Evolutionary conservation across 1,140 invertebrate genomes (phyloP), one percentile per base, ranked within the genome.

Genomic region (Melitaea cinxia): DNA sequence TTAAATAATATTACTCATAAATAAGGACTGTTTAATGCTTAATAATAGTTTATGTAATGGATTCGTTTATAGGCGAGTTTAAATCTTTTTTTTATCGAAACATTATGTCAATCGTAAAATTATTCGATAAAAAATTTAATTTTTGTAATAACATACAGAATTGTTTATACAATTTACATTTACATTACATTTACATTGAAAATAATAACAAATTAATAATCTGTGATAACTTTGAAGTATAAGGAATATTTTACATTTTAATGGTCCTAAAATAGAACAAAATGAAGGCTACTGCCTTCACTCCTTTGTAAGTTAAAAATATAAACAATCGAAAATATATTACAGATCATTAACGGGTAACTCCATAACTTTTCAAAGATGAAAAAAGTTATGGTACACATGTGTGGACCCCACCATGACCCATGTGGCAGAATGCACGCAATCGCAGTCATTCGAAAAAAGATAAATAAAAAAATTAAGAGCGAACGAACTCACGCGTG

Each of bases 391-490:
- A 70, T 69, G 67, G 35, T 28, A 30, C 60, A 62, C 79, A 79
- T 59, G 75, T 78, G 79, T 67, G 14, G 58, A 71, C 70, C 77
- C 71, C 75, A 68, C 65, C 39, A 56, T 62, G 67, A 60, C 66
- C 68, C 77, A 82, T 77, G 57, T 80, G 80, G 70, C 65, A 56
- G 68, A 66, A 71, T 72, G 69, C 65, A 75, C 49, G 75, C 73
- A 82, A 78, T 78, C 77, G 70, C 70, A 65, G 74, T 70, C 59
- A 17, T 42, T 49, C 52, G 63, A 75, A 69, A 74, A 70, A 72
- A 73, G 37, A 15, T 35, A 59, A 70, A 60, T 69, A 65, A 77
- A 73, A n/a, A 71, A 72, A 70, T 57, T 65, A 42, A 21, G 53
- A 68, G 69, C 65, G 60, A 70, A 74, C 61, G 72, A 72, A 64